A percentile compares a stretch with the other conserved stretches of the same genome.
Evolutionary conservation across 2,888 invertebrate genomes (phyloP).

Genomic region (Anthrax anthrax): DNA sequence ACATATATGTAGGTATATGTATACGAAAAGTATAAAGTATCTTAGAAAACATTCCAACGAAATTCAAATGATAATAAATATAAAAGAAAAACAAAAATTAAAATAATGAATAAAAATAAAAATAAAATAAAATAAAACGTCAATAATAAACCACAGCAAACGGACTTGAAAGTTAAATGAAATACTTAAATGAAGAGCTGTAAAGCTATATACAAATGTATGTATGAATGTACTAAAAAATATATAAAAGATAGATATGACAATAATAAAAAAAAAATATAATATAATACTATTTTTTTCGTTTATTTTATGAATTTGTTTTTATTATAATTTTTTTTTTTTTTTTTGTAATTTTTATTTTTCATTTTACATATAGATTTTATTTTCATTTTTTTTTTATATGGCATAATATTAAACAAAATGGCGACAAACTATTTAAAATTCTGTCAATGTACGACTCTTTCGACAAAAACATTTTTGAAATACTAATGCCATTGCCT

Average conservation of each 20-base stretch:
- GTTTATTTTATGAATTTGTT: not conserved
- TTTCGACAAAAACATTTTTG: conserved; percentile 14
- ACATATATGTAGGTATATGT: not conserved
- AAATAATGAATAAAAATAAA: not conserved
- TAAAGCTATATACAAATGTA: too few relatives aligned
- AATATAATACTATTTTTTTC: not conserved
- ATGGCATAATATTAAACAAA: conserved; percentile 10
- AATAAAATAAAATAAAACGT: not conserved
- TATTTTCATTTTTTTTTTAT: conserved; percentile 3
- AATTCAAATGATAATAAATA: not conserved
- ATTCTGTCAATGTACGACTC: conserved; percentile 14
- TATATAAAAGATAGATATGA: not conserved
- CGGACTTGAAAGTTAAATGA: not conserved
- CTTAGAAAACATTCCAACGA: not conserved
- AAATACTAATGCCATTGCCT: conserved; percentile 13
- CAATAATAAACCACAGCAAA: not conserved
- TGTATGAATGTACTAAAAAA: not conserved
- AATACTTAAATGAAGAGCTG: not conserved
- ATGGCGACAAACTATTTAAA: conserved; percentile 14
- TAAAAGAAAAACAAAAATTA: not conserved
- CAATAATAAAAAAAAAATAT: not conserved
- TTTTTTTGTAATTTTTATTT: not conserved
- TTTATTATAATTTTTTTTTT: not conserved
- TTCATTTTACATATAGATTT: not conserved
- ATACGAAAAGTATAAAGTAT: not conserved